phyloP scores from a whole-genome alignment of 2,113 vertebrate species.

The Embiotoca jacksoni region DNA sequence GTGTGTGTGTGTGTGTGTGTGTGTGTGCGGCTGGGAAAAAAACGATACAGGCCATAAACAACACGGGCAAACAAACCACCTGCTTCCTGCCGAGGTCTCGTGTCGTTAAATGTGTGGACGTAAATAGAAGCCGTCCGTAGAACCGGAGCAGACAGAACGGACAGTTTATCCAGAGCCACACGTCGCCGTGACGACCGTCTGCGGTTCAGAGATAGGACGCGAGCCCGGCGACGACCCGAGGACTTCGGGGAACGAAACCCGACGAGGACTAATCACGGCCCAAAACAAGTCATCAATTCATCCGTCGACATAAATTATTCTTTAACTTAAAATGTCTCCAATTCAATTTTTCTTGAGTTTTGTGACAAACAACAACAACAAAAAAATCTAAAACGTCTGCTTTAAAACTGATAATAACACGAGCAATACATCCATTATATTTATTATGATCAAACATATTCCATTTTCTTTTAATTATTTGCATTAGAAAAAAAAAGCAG shows the following conservation, averaged over 20 bases:
- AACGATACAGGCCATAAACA: slow-evolving; percentile 70
- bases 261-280: background rate
- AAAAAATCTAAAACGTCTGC: too few species aligned
- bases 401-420: too few species aligned
- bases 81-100: slow-evolving; percentile 78
- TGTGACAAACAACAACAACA: too few species aligned
- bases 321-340: background rate
- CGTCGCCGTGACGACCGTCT: background rate
- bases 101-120: slow-evolving; percentile 71
- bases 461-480: too few species aligned
- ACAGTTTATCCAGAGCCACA: background rate
- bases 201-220: background rate
- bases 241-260: background rate
- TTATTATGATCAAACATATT: too few species aligned
- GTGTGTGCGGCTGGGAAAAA: slow-evolving; percentile 61
- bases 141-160: slow-evolving; percentile 51
- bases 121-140: slow-evolving; percentile 69
- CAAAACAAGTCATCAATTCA: background rate
- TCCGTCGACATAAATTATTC: background rate
- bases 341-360: too few species aligned
- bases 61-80: slow-evolving; percentile 74
- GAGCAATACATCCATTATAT: too few species aligned
- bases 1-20: too few species aligned
- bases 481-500: too few species aligned
- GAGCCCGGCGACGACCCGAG: background rate